These are phyloP conservation scores for Ovibos moschatus DNA, from an alignment of 2,113 vertebrate species.

Conservation along the genomic window DNA sequence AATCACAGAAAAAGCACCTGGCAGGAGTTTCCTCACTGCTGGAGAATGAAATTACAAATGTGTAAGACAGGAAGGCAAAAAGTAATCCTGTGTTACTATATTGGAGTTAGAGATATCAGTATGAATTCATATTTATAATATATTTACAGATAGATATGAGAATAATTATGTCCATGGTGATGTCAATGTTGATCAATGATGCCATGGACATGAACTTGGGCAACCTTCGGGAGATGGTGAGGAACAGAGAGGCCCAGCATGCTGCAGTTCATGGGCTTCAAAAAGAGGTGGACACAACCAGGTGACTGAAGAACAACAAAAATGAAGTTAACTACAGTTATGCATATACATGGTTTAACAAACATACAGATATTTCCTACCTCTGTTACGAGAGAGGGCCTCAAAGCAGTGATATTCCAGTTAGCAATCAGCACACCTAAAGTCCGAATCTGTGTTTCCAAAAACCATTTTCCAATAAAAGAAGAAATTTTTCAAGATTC, in stretches of 20 bases:
- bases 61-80: neutral
- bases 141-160: neutral
- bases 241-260: neutral
- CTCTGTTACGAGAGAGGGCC: neutral
- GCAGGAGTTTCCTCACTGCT: neutral
- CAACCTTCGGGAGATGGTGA: neutral
- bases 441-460: neutral
- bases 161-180: neutral
- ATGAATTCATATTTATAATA: neutral
- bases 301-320: neutral
- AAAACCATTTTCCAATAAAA: neutral
- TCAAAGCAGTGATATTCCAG: neutral
- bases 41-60: neutral
- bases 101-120: neutral
- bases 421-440: neutral
- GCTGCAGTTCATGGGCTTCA: neutral
- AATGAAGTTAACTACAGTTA: neutral
- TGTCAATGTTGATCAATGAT: neutral
- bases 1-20: slow-evolving; percentile 1
- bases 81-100: neutral
- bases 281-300: neutral
- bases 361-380: neutral
- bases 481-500: neutral
- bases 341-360: neutral
- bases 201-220: neutral